phyloP scores from a whole-genome alignment of 2,113 vertebrate genomes.

The Potamarius usumacintae region DNA sequence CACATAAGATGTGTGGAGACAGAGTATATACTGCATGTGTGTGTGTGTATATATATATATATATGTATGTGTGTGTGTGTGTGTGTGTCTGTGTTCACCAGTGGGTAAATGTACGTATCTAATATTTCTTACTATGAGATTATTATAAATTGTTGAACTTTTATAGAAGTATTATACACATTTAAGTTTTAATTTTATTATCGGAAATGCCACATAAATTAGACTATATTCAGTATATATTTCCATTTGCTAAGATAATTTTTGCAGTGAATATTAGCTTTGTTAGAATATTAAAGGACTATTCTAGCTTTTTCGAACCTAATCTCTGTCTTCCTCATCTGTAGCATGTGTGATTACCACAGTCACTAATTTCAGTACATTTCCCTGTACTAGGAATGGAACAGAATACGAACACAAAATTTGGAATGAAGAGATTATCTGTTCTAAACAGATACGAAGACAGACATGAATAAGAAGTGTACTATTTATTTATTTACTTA shows the following conservation, averaged over 20 bases:
- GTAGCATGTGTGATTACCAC: background rate
- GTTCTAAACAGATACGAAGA: no score
- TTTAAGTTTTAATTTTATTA: background rate
- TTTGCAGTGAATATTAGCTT: background rate
- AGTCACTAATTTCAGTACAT: background rate
- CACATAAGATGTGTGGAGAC: conserved; percentile 38
- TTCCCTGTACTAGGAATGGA: no score
- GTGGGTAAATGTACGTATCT: background rate
- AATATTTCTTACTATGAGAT: background rate
- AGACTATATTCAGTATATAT: background rate
- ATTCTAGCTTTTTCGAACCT: background rate
- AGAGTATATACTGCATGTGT: background rate
- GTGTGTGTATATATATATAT: no score
- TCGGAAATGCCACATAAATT: background rate
- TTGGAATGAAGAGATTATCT: no score
- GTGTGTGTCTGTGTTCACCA: no score
- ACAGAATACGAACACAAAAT: no score
- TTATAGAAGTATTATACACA: background rate
- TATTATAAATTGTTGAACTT: background rate
- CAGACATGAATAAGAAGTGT: background rate
- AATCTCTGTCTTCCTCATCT: background rate
- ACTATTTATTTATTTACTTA: background rate
- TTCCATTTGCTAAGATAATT: background rate
- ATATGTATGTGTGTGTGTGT: no score
- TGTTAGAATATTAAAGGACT: background rate